Conservation (phyloP, 2,113 vertebrate species). For the Pantherophis guttatus region DNA sequence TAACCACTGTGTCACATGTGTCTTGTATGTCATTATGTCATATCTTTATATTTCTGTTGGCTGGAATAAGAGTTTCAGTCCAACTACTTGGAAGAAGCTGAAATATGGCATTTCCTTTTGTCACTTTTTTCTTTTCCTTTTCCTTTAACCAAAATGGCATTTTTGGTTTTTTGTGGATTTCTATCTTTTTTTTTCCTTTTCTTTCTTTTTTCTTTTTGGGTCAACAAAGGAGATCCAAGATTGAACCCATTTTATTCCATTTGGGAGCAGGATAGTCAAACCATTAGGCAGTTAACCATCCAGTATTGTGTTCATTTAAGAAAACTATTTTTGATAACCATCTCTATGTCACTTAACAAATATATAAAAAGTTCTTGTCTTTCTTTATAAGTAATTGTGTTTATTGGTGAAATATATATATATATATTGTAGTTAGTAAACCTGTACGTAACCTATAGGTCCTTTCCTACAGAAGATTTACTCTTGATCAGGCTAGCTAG, state of each 20-base stretch:
- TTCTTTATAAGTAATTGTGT: neutral
- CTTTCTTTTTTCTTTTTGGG: neutral
- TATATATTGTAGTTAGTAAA: neutral
- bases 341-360: neutral
- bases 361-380: neutral
- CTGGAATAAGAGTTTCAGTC: neutral
- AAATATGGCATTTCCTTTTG: neutral
- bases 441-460: neutral
- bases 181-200: neutral
- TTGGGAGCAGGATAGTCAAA: neutral
- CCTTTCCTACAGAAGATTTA: neutral
- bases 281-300: neutral
- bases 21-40: too few relatives aligned
- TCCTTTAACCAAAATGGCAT: neutral
- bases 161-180: neutral
- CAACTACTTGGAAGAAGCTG: neutral
- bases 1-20: too few relatives aligned
- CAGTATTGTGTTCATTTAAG: neutral
- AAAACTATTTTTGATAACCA: neutral
- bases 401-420: neutral
- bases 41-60: neutral
- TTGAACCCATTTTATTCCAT: neutral
- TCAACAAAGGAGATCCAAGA: neutral
- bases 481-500: constrained; percentile 11
- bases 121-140: neutral